phyloP scores from a whole-genome alignment of 1,140 invertebrate genomes.

The Adelges cooleyi region DNA sequence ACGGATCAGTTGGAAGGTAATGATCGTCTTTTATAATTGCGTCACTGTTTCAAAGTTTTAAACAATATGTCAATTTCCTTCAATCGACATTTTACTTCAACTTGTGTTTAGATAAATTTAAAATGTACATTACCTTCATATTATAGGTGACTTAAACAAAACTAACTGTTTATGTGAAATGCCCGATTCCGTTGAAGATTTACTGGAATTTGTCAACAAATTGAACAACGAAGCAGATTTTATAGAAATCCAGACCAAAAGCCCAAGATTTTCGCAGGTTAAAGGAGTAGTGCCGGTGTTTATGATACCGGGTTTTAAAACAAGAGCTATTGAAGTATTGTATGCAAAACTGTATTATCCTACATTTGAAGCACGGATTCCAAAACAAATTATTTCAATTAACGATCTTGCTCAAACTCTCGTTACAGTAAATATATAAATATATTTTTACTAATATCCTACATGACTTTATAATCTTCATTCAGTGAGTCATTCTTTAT shows the following conservation, averaged over 20 bases:
- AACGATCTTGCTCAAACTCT: neutral
- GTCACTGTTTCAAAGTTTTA: too few species aligned
- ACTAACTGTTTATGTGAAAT: too few species aligned
- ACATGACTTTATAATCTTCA: too few species aligned
- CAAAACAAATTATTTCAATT: constrained; percentile 4
- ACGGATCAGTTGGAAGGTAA: too few species aligned
- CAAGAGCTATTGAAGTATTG: neutral
- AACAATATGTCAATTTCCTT: too few species aligned
- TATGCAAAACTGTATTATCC: constrained; percentile 2
- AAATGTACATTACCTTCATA: too few species aligned
- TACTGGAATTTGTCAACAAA: neutral
- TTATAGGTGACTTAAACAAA: too few species aligned
- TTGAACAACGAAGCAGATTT: neutral
- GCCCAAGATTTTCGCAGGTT: neutral
- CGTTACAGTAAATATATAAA: neutral
- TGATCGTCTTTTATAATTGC: too few species aligned
- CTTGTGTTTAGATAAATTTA: too few species aligned
- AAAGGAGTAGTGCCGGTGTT: constrained; percentile 23
- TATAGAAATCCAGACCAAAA: constrained; percentile 14
- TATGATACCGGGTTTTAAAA: constrained; percentile 13
- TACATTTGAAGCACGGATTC: constrained; percentile 20
- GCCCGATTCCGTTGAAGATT: neutral
- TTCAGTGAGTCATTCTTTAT: too few species aligned
- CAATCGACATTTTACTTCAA: too few species aligned
- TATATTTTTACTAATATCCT: too few species aligned